phyloP scores from a whole-genome alignment of 2,888 invertebrate species.

The Charanyca ferruginea region DNA sequence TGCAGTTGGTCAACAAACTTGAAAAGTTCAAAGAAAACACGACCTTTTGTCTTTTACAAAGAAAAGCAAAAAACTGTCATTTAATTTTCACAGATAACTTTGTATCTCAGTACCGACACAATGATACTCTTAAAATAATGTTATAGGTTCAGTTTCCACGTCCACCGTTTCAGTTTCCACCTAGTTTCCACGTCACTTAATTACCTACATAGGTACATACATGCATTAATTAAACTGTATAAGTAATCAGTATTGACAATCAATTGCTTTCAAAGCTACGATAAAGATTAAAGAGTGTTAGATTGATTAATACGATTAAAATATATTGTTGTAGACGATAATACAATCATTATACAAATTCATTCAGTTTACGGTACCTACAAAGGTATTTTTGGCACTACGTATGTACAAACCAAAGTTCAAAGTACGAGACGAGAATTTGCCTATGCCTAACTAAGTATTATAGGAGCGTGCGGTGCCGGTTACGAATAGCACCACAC shows the following conservation, averaged over 20 bases:
- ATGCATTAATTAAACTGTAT: slow-evolving; percentile 17
- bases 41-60: too few relatives aligned
- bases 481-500: too few relatives aligned
- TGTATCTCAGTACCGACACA: too few relatives aligned
- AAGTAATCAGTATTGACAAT: slow-evolving; percentile 39
- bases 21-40: too few relatives aligned
- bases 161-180: too few relatives aligned
- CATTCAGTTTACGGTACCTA: slow-evolving; percentile 18
- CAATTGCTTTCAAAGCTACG: slow-evolving; percentile 31
- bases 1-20: too few relatives aligned
- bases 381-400: neutral
- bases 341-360: neutral
- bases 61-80: too few relatives aligned
- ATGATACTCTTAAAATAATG: neutral
- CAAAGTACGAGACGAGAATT: neutral
- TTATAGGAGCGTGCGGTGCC: too few relatives aligned
- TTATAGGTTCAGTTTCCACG: too few relatives aligned
- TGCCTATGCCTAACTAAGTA: too few relatives aligned
- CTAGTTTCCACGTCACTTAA: neutral
- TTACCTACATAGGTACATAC: neutral
- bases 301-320: slow-evolving; percentile 9
- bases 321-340: neutral
- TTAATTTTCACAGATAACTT: too few relatives aligned
- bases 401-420: too few relatives aligned
- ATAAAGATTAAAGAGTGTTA: slow-evolving; percentile 11